Conservation (phyloP, 1,140 invertebrate species). For the Orchesella cincta region DNA sequence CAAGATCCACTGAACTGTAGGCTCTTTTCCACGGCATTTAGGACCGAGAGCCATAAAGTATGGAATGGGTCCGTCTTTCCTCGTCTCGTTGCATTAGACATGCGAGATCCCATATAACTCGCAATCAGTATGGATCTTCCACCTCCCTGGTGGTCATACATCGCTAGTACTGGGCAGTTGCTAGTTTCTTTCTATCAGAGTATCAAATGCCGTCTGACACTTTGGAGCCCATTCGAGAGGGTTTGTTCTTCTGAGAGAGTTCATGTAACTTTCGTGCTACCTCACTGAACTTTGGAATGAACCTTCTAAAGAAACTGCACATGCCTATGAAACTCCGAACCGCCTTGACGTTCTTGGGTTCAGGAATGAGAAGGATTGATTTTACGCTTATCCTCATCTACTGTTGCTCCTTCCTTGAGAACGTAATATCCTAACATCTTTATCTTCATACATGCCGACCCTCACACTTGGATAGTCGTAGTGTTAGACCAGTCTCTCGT, state of each 20-base stretch:
- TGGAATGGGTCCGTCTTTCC: background rate
- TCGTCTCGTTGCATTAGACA: background rate
- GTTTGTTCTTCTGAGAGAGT: constrained; percentile 41
- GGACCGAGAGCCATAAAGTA: background rate
- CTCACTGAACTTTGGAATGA: constrained; percentile 33
- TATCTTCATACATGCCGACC: background rate
- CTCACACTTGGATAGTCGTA: constrained; percentile 49
- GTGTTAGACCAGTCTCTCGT: constrained; percentile 49
- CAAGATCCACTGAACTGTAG: background rate
- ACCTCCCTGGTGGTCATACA: background rate
- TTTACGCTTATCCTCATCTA: constrained; percentile 29
- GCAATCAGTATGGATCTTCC: background rate
- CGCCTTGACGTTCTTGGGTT: background rate
- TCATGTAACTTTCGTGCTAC: constrained; percentile 34
- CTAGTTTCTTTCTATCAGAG: background rate
- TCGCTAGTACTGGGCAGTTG: background rate
- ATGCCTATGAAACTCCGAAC: constrained; percentile 36
- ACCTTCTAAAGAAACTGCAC: constrained; percentile 37
- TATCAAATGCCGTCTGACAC: constrained; percentile 26
- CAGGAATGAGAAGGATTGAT: background rate
- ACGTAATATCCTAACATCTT: constrained; percentile 11
- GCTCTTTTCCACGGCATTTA: background rate
- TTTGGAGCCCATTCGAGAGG: constrained; percentile 32
- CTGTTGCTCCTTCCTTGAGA: background rate
- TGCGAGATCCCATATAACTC: background rate